Base-by-base conservation (phyloP, 2,113 vertebrate genomes). In the Amphiprion percula region DNA sequence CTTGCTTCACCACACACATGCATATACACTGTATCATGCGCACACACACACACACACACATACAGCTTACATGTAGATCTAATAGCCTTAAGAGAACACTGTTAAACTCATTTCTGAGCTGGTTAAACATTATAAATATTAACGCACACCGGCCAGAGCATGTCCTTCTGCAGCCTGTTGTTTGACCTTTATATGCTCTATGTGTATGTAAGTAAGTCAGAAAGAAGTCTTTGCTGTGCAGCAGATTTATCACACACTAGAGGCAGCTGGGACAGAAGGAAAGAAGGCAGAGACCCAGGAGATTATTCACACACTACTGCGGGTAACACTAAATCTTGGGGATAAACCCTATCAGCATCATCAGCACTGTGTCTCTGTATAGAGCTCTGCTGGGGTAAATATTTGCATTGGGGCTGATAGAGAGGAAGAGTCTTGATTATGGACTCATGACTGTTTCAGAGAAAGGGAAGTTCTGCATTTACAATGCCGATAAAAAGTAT, bases 181-280 rank as follows among this genome's bases (percentile, higher is more conserved):
- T 66, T 62, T 85, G 81, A 85, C 81, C 76, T 82, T 69, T 74
- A 56, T 23, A 1, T 75, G 26, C 72, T 72, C 77, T 66, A 41
- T 68, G 24, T 71, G 44, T 58, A 65, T 84, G 65, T 37, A 90
- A 70, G 82, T 85, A 64, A 79, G 77, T 78, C 73, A 81, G 59
- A 66, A 72, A 73, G 17, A 56, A 30, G n/a, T 44, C 59, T 23
- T 68, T 3, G 4, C 54, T 37, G 28, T 68, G 37, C 47, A 70
- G 60, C 63, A 16, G 24, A 44, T 46, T 60, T 17, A 53, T 50
- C 39, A 11, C 24, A 21, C n/a, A 37, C 30, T 46, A 39, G 47
- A 77, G 37, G 44, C 56, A 68, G 62, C 19, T 2, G 0, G 66
- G 64, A 60, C 44, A 8, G 33, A 47, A 53, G 61, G 49, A 58